Evolutionary conservation across 2,113 vertebrate species (phyloP).

Genomic region (Neodontobutis hainanensis): DNA sequence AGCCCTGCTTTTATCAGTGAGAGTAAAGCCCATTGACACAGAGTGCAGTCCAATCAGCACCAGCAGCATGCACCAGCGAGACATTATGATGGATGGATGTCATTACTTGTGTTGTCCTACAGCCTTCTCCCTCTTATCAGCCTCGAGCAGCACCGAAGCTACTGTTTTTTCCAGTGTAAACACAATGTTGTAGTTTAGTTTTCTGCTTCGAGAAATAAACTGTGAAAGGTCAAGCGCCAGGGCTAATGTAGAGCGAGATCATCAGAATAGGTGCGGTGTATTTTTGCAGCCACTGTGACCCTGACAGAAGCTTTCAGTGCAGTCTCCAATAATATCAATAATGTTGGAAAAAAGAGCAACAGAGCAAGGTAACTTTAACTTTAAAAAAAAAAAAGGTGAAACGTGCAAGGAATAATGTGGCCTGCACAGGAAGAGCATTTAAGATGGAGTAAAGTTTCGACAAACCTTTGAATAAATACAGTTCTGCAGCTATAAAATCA

Average conservation of each 20-base stretch:
- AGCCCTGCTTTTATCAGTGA: constrained; percentile 6
- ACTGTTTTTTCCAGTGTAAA: neutral
- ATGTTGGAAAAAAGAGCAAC: no score
- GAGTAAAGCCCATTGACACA: neutral
- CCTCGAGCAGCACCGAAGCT: constrained; percentile 8
- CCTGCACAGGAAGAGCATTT: neutral
- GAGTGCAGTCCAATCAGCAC: neutral
- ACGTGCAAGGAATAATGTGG: neutral
- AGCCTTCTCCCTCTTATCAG: constrained; percentile 27
- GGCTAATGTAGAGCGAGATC: no score
- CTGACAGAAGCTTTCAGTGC: no score
- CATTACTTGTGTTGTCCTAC: neutral
- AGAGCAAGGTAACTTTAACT: no score
- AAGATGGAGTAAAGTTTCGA: neutral
- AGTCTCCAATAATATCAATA: no score
- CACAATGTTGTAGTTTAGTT: neutral
- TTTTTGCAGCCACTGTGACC: no score
- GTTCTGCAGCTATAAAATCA: neutral
- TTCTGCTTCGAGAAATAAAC: no score
- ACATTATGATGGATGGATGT: constrained; percentile 25
- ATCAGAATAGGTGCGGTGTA: no score
- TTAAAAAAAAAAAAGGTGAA: neutral
- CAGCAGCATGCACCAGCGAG: constrained; percentile 21
- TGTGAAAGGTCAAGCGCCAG: no score
- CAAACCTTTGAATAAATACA: neutral